Evolutionary conservation across 1,140 invertebrate genomes (phyloP).

Genomic region (Acyrthosiphon pisum): DNA sequence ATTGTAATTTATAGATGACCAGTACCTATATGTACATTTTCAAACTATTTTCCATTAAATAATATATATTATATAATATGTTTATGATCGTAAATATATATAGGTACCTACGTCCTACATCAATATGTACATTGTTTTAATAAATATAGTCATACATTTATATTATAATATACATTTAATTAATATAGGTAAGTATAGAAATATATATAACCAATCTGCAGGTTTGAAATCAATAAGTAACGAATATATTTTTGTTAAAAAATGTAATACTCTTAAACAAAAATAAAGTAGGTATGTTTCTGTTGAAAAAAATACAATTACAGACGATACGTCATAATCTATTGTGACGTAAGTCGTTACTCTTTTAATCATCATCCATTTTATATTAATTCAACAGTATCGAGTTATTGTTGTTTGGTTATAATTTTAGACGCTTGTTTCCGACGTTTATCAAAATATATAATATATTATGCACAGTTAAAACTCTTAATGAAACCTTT

Average conservation of each 20-base stretch:
- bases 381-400: background rate
- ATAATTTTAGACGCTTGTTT: background rate
- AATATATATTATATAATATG: background rate
- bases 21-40: background rate
- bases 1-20: background rate
- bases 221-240: background rate
- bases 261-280: too few species aligned
- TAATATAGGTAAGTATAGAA: too few species aligned
- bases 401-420: background rate
- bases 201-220: too few species aligned
- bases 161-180: too few species aligned
- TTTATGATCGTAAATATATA: background rate
- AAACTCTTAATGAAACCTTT: background rate
- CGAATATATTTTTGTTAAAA: background rate
- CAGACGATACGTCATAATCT: background rate
- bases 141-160: too few species aligned
- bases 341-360: background rate
- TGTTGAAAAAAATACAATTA: background rate
- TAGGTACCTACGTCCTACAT: too few species aligned
- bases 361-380: background rate
- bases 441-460: background rate
- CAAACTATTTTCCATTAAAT: background rate
- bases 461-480: background rate
- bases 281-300: too few species aligned
- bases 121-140: background rate